Percentiles rank a stretch among this genome's conserved stretches.
Evolutionary conservation across 2,888 invertebrate species (phyloP).

Genomic region (Antheraea yamamai): DNA sequence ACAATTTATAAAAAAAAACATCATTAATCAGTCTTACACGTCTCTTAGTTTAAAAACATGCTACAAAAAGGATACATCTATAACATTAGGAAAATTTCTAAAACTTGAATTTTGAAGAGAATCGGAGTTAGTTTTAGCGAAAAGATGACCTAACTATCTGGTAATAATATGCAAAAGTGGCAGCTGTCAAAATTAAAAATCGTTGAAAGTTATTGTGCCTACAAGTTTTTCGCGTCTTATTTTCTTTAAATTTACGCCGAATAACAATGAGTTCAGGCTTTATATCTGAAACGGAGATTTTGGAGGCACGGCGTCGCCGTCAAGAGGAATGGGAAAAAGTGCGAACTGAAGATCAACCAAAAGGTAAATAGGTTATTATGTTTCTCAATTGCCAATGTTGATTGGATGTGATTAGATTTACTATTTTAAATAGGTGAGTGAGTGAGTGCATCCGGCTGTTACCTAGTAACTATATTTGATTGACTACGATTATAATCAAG

Average conservation of each 20-base stretch:
- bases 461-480: neutral
- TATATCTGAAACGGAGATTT: constrained; percentile 92
- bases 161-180: neutral
- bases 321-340: constrained; percentile 99
- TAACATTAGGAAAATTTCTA: no score
- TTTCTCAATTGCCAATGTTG: constrained; percentile 26
- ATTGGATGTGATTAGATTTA: neutral
- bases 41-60: no score
- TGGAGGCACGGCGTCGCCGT: constrained; percentile 89
- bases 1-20: no score
- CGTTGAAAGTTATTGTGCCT: neutral
- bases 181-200: neutral
- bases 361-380: constrained; percentile 81
- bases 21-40: no score
- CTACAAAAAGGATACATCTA: no score
- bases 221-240: neutral
- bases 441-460: neutral
- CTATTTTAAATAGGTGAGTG: neutral
- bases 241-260: neutral
- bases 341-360: constrained; percentile 93
- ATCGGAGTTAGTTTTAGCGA: no score
- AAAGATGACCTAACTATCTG: no score
- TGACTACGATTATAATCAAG: neutral
- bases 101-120: no score
- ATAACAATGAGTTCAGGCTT: constrained; percentile 93